phyloP scores from a whole-genome alignment of 1,140 invertebrate species.

The Calephelis virginiensis region DNA sequence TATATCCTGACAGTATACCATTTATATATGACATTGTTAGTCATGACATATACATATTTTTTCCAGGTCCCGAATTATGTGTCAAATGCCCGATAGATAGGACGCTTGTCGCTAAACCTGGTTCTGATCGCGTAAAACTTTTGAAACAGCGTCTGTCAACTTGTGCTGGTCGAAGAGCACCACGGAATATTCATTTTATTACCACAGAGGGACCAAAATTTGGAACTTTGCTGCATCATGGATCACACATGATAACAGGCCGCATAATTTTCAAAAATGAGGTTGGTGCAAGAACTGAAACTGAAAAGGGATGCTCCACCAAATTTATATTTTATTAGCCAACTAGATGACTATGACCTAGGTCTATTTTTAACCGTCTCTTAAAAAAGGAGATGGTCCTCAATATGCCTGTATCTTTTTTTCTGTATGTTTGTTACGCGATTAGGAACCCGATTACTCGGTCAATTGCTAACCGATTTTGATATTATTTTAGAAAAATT shows the following conservation, averaged over 20 bases:
- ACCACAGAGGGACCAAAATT: constrained; percentile 57
- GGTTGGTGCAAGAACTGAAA: constrained; percentile 34
- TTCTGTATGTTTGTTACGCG: background rate
- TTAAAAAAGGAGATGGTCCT: no score
- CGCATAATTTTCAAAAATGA: constrained; percentile 45
- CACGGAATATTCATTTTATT: constrained; percentile 41
- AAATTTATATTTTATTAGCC: constrained; percentile 10
- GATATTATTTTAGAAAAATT: no score
- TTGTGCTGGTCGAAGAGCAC: constrained; percentile 46
- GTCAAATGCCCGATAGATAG: constrained; percentile 58
- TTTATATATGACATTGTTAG: no score
- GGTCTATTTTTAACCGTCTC: no score
- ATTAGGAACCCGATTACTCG: no score
- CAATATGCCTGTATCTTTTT: background rate
- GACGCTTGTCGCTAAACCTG: constrained; percentile 55
- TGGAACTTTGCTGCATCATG: constrained; percentile 48
- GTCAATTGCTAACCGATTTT: no score
- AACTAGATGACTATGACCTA: no score
- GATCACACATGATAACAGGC: constrained; percentile 50
- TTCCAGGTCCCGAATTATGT: constrained; percentile 38
- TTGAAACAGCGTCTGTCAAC: constrained; percentile 42
- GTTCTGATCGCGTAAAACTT: constrained; percentile 46
- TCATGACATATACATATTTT: constrained; percentile 8
- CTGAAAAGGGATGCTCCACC: background rate
- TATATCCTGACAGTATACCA: no score